Conservation (phyloP, 2,888 invertebrate genomes). For the Himalopsyche japonica region DNA sequence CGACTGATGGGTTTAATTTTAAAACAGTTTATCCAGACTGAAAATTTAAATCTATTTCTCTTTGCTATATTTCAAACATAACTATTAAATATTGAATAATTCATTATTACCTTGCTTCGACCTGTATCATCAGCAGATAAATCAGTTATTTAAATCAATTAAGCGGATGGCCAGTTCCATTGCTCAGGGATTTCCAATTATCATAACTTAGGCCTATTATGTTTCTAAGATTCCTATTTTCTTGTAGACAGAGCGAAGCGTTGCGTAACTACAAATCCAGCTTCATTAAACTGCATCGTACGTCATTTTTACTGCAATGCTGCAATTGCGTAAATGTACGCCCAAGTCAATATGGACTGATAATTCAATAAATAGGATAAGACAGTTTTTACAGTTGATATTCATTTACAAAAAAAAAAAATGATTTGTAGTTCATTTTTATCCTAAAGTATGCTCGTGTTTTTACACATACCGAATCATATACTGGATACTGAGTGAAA, state of each 20-base stretch:
- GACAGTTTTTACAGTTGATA: no score
- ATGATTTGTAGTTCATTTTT: no score
- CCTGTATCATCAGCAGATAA: background rate
- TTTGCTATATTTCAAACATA: no score
- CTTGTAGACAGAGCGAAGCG: background rate
- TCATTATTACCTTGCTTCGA: background rate
- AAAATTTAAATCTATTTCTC: no score
- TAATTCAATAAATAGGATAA: no score
- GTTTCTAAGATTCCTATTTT: background rate
- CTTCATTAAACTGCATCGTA: background rate
- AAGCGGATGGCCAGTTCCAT: background rate
- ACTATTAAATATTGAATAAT: background rate
- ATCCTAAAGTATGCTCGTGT: no score
- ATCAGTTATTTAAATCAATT: background rate
- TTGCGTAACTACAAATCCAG: background rate
- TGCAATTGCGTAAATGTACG: background rate
- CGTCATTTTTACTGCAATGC: background rate
- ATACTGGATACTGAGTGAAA: no score
- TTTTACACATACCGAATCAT: no score
- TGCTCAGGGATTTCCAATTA: background rate
- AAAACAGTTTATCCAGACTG: no score
- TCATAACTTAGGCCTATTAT: background rate
- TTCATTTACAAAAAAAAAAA: no score
- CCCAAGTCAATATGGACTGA: background rate
- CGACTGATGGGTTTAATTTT: no score